Percentiles rank a stretch among this genome's conserved stretches.
Conservation (phyloP, 2,113 vertebrate genomes). For the Pteruthius melanotis region DNA sequence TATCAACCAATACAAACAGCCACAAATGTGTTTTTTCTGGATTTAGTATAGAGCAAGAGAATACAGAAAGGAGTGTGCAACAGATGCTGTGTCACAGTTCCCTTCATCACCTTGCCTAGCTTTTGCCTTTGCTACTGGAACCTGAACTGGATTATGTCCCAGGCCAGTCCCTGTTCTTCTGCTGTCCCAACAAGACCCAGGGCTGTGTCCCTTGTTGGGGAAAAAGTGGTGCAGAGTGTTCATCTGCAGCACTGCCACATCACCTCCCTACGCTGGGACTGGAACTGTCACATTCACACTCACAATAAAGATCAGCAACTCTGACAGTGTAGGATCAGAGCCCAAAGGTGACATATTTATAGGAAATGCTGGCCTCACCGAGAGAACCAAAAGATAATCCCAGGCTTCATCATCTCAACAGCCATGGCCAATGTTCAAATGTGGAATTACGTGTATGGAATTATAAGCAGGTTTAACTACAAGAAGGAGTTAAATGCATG, state of each 20-base stretch:
- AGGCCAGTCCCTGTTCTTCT: not conserved
- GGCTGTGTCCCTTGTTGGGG: not conserved
- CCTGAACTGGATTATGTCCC: not conserved
- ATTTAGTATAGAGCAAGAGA: not conserved
- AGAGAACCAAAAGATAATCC: not conserved
- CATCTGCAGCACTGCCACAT: not conserved
- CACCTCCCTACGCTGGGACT: fast-evolving
- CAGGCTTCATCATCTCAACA: not conserved
- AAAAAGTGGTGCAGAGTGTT: not conserved
- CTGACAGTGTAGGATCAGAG: not conserved
- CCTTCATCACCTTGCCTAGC: not conserved
- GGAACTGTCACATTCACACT: fast-evolving
- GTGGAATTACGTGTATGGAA: not conserved
- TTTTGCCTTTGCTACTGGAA: not conserved
- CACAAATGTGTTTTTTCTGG: not conserved
- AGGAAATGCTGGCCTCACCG: not conserved
- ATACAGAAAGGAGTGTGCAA: not conserved
- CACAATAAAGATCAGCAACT: not conserved
- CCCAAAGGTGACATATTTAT: not conserved
- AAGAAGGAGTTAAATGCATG: not conserved
- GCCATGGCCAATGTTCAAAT: not conserved
- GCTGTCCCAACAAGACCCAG: not conserved
- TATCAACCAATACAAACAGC: not conserved
- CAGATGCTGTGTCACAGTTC: not conserved
- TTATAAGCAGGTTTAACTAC: not conserved